phyloP scores from a whole-genome alignment of 2,113 vertebrate species.

The Tinamus guttatus region DNA sequence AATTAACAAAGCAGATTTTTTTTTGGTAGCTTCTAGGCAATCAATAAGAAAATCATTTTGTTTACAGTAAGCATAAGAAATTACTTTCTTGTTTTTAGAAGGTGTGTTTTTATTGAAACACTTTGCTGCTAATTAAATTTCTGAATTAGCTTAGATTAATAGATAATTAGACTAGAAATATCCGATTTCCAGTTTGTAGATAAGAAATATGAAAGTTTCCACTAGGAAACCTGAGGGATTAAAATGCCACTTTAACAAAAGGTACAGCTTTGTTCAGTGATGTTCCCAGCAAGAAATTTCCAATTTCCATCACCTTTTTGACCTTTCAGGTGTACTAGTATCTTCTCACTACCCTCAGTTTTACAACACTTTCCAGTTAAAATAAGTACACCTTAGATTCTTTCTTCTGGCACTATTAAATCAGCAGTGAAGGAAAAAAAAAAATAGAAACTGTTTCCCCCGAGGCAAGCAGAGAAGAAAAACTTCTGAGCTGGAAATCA shows the following conservation, averaged over 20 bases:
- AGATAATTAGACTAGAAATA: not conserved
- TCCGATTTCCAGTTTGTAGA: not conserved
- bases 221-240: not conserved
- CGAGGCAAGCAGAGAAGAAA: conserved; percentile 17
- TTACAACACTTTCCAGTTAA: conserved; percentile 25
- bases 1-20: not conserved
- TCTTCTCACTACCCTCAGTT: not conserved
- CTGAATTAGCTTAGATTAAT: not conserved
- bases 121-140: not conserved
- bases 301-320: not conserved
- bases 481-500: not conserved
- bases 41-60: not conserved
- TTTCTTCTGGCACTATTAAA: conserved; percentile 14
- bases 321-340: not conserved
- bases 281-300: not conserved
- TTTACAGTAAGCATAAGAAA: not conserved
- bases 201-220: not conserved
- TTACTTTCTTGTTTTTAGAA: not conserved
- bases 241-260: not conserved
- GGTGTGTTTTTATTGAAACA: not conserved
- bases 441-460: not conserved
- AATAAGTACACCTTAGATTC: conserved; percentile 1
- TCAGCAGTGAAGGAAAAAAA: not conserved
- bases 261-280: not conserved
- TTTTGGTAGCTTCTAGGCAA: not conserved